Evolutionary conservation across 2,797 vertebrate genomes (phyloP).

Genomic region (Aulostomus chinensis): DNA sequence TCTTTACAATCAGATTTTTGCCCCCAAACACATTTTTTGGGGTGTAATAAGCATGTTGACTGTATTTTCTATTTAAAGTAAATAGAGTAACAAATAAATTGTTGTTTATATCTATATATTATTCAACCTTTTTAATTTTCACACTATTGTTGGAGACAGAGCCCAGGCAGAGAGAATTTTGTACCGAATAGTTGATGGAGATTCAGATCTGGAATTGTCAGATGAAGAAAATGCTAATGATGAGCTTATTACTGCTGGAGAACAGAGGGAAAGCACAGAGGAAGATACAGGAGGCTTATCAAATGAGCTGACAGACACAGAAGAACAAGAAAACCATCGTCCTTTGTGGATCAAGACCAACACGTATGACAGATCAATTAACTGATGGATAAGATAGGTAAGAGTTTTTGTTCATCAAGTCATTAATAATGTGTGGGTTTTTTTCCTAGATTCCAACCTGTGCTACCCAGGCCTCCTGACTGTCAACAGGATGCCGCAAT

Average conservation of each 20-base stretch:
- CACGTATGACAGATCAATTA: not conserved
- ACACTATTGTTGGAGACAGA: not conserved
- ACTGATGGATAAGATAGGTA: not conserved
- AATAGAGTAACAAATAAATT: not conserved
- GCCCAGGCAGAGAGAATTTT: not conserved
- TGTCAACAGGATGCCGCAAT: constrained; percentile 22
- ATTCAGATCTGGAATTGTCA: not conserved
- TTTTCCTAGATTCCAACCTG: constrained; percentile 19
- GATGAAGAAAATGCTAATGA: not conserved
- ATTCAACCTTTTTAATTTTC: not conserved
- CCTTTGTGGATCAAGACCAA: not conserved
- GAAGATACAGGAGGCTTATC: not conserved
- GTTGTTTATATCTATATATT: not conserved
- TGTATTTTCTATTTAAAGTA: not conserved
- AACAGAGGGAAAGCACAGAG: not conserved
- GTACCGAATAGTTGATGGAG: too few species aligned
- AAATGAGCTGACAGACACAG: not conserved
- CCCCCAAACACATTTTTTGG: not conserved
- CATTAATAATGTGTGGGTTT: not conserved
- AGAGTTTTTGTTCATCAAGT: too few species aligned
- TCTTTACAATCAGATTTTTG: not conserved
- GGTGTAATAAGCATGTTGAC: not conserved
- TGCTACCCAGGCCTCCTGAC: constrained; percentile 23
- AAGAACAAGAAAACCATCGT: not conserved
- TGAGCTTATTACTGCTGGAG: not conserved